These are phyloP conservation scores for Pemphredon lugubris DNA, from an alignment of 2,888 invertebrate genomes.

Conservation along the genomic window DNA sequence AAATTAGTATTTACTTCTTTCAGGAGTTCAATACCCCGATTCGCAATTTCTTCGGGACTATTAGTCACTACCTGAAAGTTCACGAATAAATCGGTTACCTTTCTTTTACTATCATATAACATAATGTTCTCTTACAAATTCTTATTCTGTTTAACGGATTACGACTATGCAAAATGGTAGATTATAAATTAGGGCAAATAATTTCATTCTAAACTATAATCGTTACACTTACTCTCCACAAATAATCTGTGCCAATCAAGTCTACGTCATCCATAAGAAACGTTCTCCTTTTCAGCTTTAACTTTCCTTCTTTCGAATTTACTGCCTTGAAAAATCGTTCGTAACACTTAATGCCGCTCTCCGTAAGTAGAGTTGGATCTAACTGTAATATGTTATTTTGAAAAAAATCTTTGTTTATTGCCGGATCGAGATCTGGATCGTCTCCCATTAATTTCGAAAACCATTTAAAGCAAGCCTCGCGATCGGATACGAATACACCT, in stretches of 20 bases:
- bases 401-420: constrained; percentile 97
- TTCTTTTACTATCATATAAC: too few relatives aligned
- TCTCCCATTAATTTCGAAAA: constrained; percentile 98
- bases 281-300: constrained; percentile 92
- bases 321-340: constrained; percentile 96
- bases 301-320: constrained; percentile 96
- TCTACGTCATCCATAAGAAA: constrained; percentile 96
- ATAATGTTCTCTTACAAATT: too few relatives aligned
- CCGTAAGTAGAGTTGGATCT: constrained; percentile 94
- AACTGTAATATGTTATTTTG: constrained; percentile 96
- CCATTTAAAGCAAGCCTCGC: constrained; percentile 99
- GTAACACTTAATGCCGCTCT: constrained; percentile 96
- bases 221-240: constrained; percentile 90
- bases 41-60: constrained; percentile 95
- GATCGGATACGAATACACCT: constrained; percentile 94
- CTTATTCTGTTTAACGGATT: too few relatives aligned
- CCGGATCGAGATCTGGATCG: constrained; percentile 97
- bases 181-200: not conserved
- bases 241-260: constrained; percentile 97
- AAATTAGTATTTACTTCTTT: constrained; percentile 97
- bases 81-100: not conserved
- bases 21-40: constrained; percentile 93
- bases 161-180: too few relatives aligned
- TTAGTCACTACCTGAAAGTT: constrained; percentile 89
- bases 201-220: not conserved